Conservation (phyloP, 1,140 invertebrate species). For the Apis dorsata region DNA sequence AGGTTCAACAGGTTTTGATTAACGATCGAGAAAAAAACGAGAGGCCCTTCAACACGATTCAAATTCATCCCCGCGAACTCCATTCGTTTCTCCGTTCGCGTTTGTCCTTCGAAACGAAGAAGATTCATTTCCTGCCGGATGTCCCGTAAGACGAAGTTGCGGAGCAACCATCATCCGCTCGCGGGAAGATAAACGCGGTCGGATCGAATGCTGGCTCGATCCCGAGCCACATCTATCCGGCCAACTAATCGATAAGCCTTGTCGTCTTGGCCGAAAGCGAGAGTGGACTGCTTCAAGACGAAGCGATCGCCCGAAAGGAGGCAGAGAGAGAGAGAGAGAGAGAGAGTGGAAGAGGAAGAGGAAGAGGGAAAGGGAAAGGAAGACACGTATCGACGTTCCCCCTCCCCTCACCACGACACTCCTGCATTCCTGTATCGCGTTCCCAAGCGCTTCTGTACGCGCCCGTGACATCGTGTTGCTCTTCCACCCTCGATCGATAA, state of each 20-base stretch:
- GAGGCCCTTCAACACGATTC: neutral
- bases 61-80: too few relatives aligned
- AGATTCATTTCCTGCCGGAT: slow-evolving; percentile 32
- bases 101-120: slow-evolving; percentile 13
- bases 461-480: slow-evolving; percentile 53
- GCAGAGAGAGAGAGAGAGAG: neutral
- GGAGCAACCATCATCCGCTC: neutral
- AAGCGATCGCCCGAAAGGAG: slow-evolving; percentile 45
- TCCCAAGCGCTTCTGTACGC: slow-evolving; percentile 37
- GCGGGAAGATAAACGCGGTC: slow-evolving; percentile 39
- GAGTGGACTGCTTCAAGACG: slow-evolving; percentile 58
- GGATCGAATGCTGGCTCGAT: slow-evolving; percentile 36
- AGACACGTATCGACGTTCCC: slow-evolving; percentile 48
- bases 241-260: slow-evolving; percentile 61
- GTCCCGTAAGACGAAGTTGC: slow-evolving; percentile 13
- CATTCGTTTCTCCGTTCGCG: neutral
- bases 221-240: slow-evolving; percentile 26
- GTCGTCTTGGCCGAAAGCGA: slow-evolving; percentile 55
- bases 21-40: too few relatives aligned
- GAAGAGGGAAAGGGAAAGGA: slow-evolving; percentile 5
- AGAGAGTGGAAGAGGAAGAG: too few relatives aligned
- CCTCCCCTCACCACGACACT: slow-evolving; percentile 35
- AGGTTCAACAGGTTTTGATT: too few relatives aligned
- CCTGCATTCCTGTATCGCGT: slow-evolving; percentile 52
- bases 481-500: slow-evolving; percentile 28